These are phyloP conservation scores for Synanthedon myopaeformis DNA, from an alignment of 2,888 invertebrate genomes.

Conservation along the genomic window DNA sequence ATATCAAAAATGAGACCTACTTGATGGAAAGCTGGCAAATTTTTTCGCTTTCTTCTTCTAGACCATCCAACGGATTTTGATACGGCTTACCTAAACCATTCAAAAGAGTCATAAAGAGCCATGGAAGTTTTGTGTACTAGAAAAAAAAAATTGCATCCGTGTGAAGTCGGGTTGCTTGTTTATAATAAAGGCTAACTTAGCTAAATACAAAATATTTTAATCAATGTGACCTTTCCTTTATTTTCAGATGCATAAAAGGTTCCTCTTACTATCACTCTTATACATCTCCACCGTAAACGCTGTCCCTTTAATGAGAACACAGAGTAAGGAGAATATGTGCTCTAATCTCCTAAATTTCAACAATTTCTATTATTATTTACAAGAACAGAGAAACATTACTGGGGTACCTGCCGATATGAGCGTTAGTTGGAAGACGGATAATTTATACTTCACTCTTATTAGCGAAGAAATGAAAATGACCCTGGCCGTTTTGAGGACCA, in stretches of 20 bases:
- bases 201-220: too few relatives aligned
- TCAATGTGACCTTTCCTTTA: not conserved
- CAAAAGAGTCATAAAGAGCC: too few relatives aligned
- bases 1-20: too few relatives aligned
- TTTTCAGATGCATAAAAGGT: slow-evolving; percentile 36
- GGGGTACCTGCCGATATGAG: slow-evolving; percentile 58
- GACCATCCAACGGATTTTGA: too few relatives aligned
- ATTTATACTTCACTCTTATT: slow-evolving; percentile 49
- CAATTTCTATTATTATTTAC: slow-evolving; percentile 36
- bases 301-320: slow-evolving; percentile 36
- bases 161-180: too few relatives aligned
- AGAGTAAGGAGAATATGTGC: slow-evolving; percentile 32
- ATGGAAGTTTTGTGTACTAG: too few relatives aligned
- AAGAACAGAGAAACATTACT: slow-evolving; percentile 28
- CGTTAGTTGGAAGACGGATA: slow-evolving; percentile 52
- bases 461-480: slow-evolving; percentile 57
- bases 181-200: too few relatives aligned
- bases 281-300: slow-evolving; percentile 17
- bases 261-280: slow-evolving; percentile 10
- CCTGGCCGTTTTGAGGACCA: slow-evolving; percentile 36
- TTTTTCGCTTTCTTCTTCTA: too few relatives aligned
- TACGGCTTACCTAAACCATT: too few relatives aligned
- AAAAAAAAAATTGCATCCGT: too few relatives aligned
- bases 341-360: slow-evolving; percentile 34
- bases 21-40: too few relatives aligned